Evolutionary conservation across 2,888 invertebrate species (phyloP), one percentile per base, ranked within the genome.

Genomic region (Lottia gigantea): DNA sequence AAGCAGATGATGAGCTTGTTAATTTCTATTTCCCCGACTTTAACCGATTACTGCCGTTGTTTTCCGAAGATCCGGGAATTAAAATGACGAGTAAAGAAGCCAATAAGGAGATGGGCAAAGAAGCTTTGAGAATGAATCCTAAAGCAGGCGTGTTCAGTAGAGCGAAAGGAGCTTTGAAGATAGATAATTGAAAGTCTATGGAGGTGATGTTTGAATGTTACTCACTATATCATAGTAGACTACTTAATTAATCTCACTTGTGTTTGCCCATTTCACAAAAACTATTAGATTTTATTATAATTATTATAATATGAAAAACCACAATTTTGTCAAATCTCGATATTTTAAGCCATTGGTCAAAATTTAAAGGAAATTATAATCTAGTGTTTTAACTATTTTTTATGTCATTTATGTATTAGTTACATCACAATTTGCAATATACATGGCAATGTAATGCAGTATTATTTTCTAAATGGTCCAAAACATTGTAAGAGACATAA

Each of bases 1-100:
- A 55, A 23, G 55, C 55, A 12, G 55, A 55, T 2, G 55, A 55
- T 23, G 55, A 55, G 19, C 12, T 55, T 55, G 55, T 55, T 19
- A 55, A 55, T 12, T 55, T 55, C 23, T 55, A 55, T 55, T 55
- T 55, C 55, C 55, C 55, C 11, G 55, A 55, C 55, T 55, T 55
- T 55, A 23, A 19, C 14, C 55, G 55, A 23, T 55, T 55, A 55
- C 23, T 55, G 11, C 55, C 55, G 19, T 23, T 55, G 55, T 55
- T 55, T 23, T 55, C 55, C 11, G 55, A 55, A 55, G 55, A 55
- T 55, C 55, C 55, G 7, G 55, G 55, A 11, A 55, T 55, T 12
- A 55, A 23, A 23, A 19, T 55, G 19, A 19, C 19, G 3, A 12
- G 19, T 2, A 55, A 55, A 23, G 55, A 55, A 19, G 19, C 12